Conservation (phyloP, 35 echinoderm and acorn worm genomes). For the Hemicentrotus pulcherrimus region DNA sequence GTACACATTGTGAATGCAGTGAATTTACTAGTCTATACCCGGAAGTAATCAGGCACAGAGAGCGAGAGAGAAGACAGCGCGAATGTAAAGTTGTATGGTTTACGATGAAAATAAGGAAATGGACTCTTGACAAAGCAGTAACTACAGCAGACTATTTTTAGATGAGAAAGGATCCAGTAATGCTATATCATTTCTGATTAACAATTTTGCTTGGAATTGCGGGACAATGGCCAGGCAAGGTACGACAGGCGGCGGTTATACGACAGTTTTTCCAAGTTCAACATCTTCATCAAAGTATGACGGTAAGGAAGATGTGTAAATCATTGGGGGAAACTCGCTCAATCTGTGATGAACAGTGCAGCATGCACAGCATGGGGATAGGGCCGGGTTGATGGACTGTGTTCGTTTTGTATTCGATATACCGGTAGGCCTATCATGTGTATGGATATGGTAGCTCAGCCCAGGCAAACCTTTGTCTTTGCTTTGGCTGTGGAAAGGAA, state of each 20-base stretch:
- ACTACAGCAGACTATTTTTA: not conserved
- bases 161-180: not conserved
- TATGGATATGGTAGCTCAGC: too few species aligned
- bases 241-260: not conserved
- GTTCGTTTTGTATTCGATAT: not conserved
- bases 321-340: too few species aligned
- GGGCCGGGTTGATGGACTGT: too few species aligned
- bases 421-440: too few species aligned
- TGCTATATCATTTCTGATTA: not conserved
- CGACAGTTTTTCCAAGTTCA: constrained; percentile 17
- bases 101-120: not conserved
- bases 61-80: not conserved
- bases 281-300: not conserved
- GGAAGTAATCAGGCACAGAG: not conserved
- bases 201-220: not conserved
- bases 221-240: not conserved
- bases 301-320: not conserved
- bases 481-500: too few species aligned
- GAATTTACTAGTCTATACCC: not conserved
- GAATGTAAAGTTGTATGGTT: not conserved
- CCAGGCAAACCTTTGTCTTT: too few species aligned
- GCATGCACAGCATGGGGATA: too few species aligned
- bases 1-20: not conserved
- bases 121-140: not conserved
- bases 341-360: too few species aligned